Base-by-base conservation (phyloP, 1,140 invertebrate species). In the Amyelois transitella region DNA sequence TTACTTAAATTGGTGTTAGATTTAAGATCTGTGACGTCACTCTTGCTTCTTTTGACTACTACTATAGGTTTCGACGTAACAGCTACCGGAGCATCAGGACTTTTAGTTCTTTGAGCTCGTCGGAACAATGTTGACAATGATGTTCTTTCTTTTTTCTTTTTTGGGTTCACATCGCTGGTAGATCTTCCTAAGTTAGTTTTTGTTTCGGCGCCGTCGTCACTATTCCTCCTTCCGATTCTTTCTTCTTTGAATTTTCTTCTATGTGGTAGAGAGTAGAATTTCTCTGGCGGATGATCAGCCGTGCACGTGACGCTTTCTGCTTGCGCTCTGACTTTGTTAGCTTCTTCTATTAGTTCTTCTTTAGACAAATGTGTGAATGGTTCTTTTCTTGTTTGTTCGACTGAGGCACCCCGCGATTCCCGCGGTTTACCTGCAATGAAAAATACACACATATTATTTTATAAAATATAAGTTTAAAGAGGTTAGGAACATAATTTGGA, bases 291-390 rank as follows among this genome's bases (percentile, higher is more conserved):
- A 67, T 88, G 71, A 58, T 89, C 86, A 58, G 87, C 84, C 24
- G 89, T 89, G 65, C 92, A 94, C 21, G 90, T 90, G 51, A 93
- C 88, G 69, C 90, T 91, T 66, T 91, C 90, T 14, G 91, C 92
- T 71, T 93, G 92, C 28, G 91, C 88, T 18, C 93, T 86, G 8
- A 94, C 91, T 65, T 90, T 89, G 44, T 92, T 91, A n/a, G 93
- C 92, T 82, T 94, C 93, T 69, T 92, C 89, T 12, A 91, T 92
- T 28, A 94, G 85, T 69, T 94, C 91, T 67, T 93, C 86, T 73
- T 92, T 91, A 50, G 92, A 92, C 8, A 90, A 78, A 55, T 91
- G 87, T 53, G 89, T 89, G 60, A 92, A 90, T 50, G 91, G 91
- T 81, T 94, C 92, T 66, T 91, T 92, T 72, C 91, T 90, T 14